Percentiles rank a stretch among this genome's conserved stretches.
Conservation (phyloP, 2,113 vertebrate species). For the Kobus ellipsiprymnus region DNA sequence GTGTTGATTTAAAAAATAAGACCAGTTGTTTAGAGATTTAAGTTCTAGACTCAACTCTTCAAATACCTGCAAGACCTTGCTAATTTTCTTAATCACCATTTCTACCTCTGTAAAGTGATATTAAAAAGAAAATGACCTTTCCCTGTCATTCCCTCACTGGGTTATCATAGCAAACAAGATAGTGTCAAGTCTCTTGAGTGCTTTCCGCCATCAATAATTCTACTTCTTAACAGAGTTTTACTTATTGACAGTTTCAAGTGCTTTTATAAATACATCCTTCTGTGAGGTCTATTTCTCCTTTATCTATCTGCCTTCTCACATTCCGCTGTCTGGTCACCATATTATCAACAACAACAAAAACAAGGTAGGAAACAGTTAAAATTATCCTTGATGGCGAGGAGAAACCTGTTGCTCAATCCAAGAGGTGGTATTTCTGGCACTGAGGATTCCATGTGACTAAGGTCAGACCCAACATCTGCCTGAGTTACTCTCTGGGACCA, state of each 20-base stretch:
- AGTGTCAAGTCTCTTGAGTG: not conserved
- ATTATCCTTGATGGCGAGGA: not conserved
- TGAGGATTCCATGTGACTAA: not conserved
- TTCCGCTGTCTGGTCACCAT: not conserved
- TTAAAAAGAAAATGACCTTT: not conserved
- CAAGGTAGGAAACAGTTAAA: conserved; percentile 26
- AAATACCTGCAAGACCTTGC: not conserved
- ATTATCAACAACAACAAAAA: not conserved
- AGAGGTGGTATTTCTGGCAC: not conserved
- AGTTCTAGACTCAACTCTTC: conserved; percentile 10
- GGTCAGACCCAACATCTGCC: not conserved
- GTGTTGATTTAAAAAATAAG: not conserved
- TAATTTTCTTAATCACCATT: not conserved
- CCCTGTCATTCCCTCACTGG: not conserved
- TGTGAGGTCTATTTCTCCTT: not conserved
- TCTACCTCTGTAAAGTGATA: not conserved
- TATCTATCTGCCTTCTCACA: not conserved
- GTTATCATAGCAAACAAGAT: not conserved
- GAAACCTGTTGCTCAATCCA: not conserved
- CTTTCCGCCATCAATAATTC: not conserved
- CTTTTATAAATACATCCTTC: not conserved
- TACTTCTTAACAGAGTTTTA: not conserved
- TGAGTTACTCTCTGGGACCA: not conserved
- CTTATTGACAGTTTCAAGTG: not conserved
- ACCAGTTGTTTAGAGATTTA: not conserved